Base-by-base conservation (phyloP, 2,797 vertebrate species). In the Lycodopsis pacificus region DNA sequence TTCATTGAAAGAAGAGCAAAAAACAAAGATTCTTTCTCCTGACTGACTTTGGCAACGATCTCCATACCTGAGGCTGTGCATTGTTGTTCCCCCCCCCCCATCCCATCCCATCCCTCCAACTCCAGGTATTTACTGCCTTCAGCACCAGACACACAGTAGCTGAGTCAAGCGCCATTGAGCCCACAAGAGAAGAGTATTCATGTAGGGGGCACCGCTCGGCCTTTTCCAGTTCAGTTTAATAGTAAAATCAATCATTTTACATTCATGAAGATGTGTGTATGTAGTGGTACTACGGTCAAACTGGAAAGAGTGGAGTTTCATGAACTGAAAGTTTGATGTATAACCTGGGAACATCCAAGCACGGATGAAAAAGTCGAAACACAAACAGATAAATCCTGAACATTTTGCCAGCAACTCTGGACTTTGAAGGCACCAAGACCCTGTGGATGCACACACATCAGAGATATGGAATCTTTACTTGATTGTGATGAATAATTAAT, bases 401-500 rank as follows among this genome's bases (percentile, higher is more conserved):
- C 80, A 65, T 17, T 8, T 53, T 65, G 40, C 22, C 1, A 34
- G 49, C 22, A 44, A 25, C 51, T 78, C 67, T 70, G 38, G 58
- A 63, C 56, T 77, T 71, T 36, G 25, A 44, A 1, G 11, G 62
- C 15, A 54, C 58, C 64, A 51, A 32, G 54, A 71, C 71, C 63
- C 67, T 22, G 49, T 73, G 75, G 73, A 77, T 67, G 59, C 67
- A 9, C 58, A 71, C 30, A 73, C 77, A 80, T 82, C 65, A 73
- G 64, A 88, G 65, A 73, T 84, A 82, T 70, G 58, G 68, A 78
- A 79, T 82, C 84, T 86, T 77, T 82, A 88, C 87, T 85, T 82
- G 17, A n/a, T 42, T 82, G 72, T 88, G 78, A 85, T 92, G 83
- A 90, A 94, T 92, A 85, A 91, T 91, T n/a, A 70, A 94, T 84